These are phyloP conservation scores for Zonitis immaculata DNA, from an alignment of 2,888 invertebrate species.

Conservation along the genomic window DNA sequence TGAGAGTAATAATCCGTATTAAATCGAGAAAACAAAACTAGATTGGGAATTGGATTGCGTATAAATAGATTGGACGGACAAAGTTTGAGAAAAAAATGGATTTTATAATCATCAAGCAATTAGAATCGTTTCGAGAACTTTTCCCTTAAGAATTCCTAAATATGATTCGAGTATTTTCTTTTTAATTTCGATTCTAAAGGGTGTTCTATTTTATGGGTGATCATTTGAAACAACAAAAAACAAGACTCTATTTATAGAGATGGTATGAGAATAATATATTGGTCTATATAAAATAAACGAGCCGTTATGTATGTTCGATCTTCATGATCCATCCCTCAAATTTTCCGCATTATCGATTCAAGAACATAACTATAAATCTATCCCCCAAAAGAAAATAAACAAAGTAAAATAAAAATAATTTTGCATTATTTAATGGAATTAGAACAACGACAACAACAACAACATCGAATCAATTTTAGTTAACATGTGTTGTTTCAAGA, in stretches of 20 bases:
- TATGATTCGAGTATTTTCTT: too few relatives aligned
- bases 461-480: background rate
- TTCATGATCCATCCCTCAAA: background rate
- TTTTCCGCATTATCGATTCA: background rate
- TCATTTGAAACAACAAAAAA: background rate
- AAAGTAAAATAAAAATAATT: too few relatives aligned
- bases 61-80: background rate
- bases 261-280: background rate
- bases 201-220: background rate
- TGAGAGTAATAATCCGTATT: constrained; percentile 1
- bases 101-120: constrained; percentile 10
- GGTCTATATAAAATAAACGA: background rate
- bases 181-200: too few relatives aligned
- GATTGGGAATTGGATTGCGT: constrained; percentile 3
- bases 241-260: background rate
- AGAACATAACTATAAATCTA: too few relatives aligned
- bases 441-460: background rate
- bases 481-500: too few relatives aligned
- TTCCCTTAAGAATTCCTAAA: too few relatives aligned
- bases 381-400: too few relatives aligned
- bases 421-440: too few relatives aligned
- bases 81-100: constrained; percentile 1
- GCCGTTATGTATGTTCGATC: background rate
- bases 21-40: background rate
- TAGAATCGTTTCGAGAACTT: too few relatives aligned